Evolutionary conservation across 2,113 vertebrate species (phyloP).

Genomic region (Pogonocichla stellata): DNA sequence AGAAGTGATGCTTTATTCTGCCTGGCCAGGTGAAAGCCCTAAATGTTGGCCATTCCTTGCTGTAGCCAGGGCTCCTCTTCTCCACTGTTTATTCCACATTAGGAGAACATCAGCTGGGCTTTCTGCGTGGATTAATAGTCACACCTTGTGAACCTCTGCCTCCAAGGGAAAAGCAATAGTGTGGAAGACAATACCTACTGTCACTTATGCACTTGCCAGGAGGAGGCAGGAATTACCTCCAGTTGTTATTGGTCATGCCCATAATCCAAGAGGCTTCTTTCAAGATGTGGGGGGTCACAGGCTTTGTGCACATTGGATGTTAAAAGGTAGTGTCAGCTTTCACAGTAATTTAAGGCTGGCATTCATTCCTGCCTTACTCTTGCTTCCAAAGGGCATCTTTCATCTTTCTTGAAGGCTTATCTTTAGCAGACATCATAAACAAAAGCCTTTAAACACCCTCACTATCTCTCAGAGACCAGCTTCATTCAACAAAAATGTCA

Average conservation of each 20-base stretch:
- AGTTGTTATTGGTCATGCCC: neutral
- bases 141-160: neutral
- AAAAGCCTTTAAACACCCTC: neutral
- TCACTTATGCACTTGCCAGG: neutral
- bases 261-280: neutral
- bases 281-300: neutral
- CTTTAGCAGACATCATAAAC: neutral
- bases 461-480: rapidly evolving
- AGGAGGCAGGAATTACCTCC: slow-evolving; percentile 1
- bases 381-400: slow-evolving; percentile 8
- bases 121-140: neutral
- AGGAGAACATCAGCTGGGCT: neutral
- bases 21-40: neutral
- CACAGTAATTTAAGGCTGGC: slow-evolving; percentile 8
- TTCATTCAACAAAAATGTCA: neutral
- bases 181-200: neutral
- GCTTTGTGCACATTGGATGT: neutral
- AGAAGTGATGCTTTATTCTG: neutral
- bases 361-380: neutral
- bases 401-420: slow-evolving; percentile 29
- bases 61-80: neutral
- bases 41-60: neutral
- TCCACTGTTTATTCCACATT: neutral
- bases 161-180: neutral
- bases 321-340: slow-evolving; percentile 35